Evolutionary conservation across 2,797 vertebrate genomes (phyloP), one percentile per base, ranked within the genome.

Genomic region (Okamejei kenojei): DNA sequence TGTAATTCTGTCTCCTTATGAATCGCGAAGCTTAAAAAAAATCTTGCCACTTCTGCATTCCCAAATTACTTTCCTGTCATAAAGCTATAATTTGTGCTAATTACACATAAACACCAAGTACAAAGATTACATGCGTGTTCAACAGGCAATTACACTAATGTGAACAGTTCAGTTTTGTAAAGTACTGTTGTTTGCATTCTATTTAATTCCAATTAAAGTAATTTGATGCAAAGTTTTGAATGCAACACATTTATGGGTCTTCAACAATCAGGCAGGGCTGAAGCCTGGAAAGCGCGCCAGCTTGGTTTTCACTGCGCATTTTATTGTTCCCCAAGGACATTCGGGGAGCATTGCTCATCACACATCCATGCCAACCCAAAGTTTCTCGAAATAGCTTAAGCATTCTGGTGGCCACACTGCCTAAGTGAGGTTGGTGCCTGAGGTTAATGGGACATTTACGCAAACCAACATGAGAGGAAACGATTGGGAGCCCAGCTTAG

Each of bases 401-500:
- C 90, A 92, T 10, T 11, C 11, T 92, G 35, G 45, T 76, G 54
- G 71, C 90, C 71, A 19, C 26, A 0, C 38, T 76, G 68, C 21
- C 35, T 76, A 76, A 92, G 23, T 74, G 35, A 58, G 13, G 71
- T 38, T 92, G 90, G 90, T 76, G 90, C 68, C 65, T 92, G 90
- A 76, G 90, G 90, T 76, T 92, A 54, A 23, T 38, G 71, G 23
- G 38, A 92, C 15, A 17, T 73, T 76, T 74, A 58, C 26, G 73
- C 90, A 92, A 7, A 23, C 23, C 26, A 15, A 92, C 71, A 73
- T 91, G 90, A 91, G 73, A 92, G 26, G 32, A 54, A 92, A 54
- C 71, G 74, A 71, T 71, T 76, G 90, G 38, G 21, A 92, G 35
- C 45, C 23, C 35, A 76, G 23, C 7, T 74, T 73, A 76, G 71